Evolutionary conservation across 2,113 vertebrate species (phyloP).

Genomic region (Gasterosteus aculeatus): DNA sequence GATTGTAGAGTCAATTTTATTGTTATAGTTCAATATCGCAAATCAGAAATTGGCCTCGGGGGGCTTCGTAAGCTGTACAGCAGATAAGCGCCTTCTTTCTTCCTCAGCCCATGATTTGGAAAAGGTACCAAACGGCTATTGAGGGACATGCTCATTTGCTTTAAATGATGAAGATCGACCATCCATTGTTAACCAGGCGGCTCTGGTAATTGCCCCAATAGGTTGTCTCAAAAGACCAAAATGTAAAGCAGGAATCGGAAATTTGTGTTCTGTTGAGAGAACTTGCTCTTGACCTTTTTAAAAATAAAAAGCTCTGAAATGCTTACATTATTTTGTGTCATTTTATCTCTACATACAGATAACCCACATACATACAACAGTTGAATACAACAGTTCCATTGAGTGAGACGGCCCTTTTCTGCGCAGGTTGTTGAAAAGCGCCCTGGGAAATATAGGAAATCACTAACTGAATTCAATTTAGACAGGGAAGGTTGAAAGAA

Average conservation of each 20-base stretch:
- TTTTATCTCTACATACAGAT: background rate
- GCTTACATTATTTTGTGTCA: background rate
- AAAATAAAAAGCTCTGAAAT: background rate
- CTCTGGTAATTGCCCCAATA: background rate
- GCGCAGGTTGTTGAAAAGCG: conserved; percentile 49
- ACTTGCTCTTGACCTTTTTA: background rate
- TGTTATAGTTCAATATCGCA: background rate
- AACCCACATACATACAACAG: background rate
- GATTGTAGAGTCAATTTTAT: background rate
- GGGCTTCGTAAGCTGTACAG: background rate
- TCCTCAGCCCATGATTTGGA: background rate
- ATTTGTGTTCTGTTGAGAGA: background rate
- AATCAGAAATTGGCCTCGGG: background rate
- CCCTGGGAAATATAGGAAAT: conserved; percentile 69
- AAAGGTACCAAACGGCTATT: background rate
- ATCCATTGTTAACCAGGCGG: conserved; percentile 4
- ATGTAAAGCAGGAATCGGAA: conserved; percentile 3
- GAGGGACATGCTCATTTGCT: background rate
- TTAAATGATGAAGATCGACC: conserved; percentile 6
- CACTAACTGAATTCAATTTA: conserved; percentile 56
- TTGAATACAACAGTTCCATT: conserved; percentile 39
- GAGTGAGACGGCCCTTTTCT: conserved; percentile 39
- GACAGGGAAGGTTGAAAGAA: conserved; percentile 42
- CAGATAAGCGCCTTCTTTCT: background rate
- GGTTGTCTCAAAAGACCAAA: conserved; percentile 10